Percentiles rank a stretch among this genome's conserved stretches.
Evolutionary conservation across 2,797 vertebrate genomes (phyloP).

Genomic region (Bradypus variegatus): DNA sequence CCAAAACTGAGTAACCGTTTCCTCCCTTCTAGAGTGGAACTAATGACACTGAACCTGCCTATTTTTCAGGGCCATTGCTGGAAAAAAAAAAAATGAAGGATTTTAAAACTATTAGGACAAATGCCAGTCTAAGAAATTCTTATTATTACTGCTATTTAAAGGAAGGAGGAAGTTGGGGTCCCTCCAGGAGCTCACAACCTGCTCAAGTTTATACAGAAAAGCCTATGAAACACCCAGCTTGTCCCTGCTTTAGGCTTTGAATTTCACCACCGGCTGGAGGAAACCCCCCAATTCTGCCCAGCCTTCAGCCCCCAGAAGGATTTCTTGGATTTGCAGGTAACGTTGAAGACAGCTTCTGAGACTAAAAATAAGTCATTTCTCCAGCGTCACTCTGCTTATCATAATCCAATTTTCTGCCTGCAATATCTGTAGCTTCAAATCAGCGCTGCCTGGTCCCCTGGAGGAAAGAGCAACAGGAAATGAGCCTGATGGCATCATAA

Average conservation of each 20-base stretch:
- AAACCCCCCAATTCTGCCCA: fast-evolving
- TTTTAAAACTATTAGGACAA: neutral
- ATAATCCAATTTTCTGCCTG: conserved; percentile 65
- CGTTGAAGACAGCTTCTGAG: neutral
- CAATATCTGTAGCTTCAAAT: conserved; percentile 42
- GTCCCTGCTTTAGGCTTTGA: neutral
- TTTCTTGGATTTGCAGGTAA: neutral
- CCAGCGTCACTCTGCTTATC: conserved; percentile 37
- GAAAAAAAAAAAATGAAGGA: neutral
- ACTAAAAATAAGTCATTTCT: neutral
- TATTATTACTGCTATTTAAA: neutral
- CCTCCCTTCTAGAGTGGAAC: no score
- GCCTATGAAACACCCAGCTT: neutral
- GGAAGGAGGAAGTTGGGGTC: neutral
- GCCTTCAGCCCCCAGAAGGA: neutral
- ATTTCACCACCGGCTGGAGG: neutral
- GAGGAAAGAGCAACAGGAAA: conserved; percentile 61
- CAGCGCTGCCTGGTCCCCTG: conserved; percentile 59
- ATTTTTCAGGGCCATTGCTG: neutral
- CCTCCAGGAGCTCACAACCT: fast-evolving
- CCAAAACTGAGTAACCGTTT: neutral
- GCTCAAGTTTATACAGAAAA: neutral
- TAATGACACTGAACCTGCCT: neutral
- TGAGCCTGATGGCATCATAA: conserved; percentile 60
- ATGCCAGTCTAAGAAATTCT: neutral